Conservation (phyloP, 2,797 vertebrate genomes). For the Danio aesculapii region DNA sequence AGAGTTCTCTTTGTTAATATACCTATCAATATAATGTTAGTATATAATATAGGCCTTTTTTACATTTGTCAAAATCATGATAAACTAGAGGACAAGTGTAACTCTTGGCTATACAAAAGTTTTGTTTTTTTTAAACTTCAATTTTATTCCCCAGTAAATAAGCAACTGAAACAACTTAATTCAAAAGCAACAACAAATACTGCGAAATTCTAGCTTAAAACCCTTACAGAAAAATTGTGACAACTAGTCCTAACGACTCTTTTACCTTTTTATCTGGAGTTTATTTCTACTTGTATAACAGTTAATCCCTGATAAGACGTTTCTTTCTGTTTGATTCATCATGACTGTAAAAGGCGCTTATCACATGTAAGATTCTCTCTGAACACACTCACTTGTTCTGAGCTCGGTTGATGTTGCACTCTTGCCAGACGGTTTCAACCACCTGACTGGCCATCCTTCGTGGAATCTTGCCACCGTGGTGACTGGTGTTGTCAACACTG, state of each 20-base stretch:
- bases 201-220: not conserved
- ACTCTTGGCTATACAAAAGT: not conserved
- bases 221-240: not conserved
- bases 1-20: too few species aligned
- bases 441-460: conserved; percentile 91
- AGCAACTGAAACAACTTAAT: not conserved
- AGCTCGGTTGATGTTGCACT: conserved; percentile 96
- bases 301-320: not conserved
- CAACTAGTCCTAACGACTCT: not conserved
- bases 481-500: conserved; percentile 90
- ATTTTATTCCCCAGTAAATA: not conserved
- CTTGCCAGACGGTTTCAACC: conserved; percentile 96
- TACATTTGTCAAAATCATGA: too few species aligned
- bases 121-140: not conserved
- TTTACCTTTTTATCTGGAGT: too few species aligned
- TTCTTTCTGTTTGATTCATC: conserved; percentile 6
- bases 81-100: too few species aligned
- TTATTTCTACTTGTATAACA: not conserved
- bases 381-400: conserved; percentile 91
- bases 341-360: not conserved
- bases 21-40: too few species aligned
- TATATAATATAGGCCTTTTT: too few species aligned
- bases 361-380: conserved; percentile 27
- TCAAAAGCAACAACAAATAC: too few species aligned
- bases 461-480: conserved; percentile 95